phyloP scores from a whole-genome alignment of 2,113 vertebrate species.

The Dipodomys ordii region DNA sequence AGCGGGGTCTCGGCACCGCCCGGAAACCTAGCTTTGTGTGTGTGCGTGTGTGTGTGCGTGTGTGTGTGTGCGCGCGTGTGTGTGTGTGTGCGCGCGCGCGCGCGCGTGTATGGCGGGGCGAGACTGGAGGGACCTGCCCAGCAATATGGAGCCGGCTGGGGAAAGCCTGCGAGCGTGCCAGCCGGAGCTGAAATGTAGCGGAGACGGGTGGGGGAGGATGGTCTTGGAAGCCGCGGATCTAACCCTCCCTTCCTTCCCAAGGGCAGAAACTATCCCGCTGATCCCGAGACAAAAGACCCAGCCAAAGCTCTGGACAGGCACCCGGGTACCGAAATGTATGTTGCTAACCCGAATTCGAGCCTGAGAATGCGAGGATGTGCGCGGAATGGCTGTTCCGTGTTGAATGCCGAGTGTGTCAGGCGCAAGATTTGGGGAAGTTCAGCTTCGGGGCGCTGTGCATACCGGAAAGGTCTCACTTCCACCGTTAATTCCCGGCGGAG shows the following conservation, averaged over 20 bases:
- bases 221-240: constrained; percentile 44
- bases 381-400: constrained; percentile 66
- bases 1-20: constrained; percentile 34
- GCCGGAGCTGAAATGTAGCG: neutral
- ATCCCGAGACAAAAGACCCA: constrained; percentile 70
- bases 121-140: constrained; percentile 50
- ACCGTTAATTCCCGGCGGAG: constrained; percentile 22
- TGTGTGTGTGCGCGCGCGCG: too few relatives aligned
- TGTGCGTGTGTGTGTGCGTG: too few relatives aligned
- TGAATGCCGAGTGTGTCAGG: constrained; percentile 50
- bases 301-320: constrained; percentile 32
- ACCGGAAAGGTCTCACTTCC: constrained; percentile 43
- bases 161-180: constrained; percentile 31
- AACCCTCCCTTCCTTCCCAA: constrained; percentile 42
- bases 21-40: constrained; percentile 65
- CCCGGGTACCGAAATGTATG: constrained; percentile 39
- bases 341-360: constrained; percentile 37
- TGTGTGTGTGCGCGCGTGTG: too few relatives aligned
- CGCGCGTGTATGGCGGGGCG: neutral
- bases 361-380: constrained; percentile 51
- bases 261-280: constrained; percentile 49
- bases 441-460: neutral
- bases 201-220: constrained; percentile 33
- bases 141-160: constrained; percentile 73
- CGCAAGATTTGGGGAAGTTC: constrained; percentile 52